These are phyloP conservation scores for Australoheros scitulus DNA, from an alignment of 2,113 vertebrate genomes.

Conservation along the genomic window DNA sequence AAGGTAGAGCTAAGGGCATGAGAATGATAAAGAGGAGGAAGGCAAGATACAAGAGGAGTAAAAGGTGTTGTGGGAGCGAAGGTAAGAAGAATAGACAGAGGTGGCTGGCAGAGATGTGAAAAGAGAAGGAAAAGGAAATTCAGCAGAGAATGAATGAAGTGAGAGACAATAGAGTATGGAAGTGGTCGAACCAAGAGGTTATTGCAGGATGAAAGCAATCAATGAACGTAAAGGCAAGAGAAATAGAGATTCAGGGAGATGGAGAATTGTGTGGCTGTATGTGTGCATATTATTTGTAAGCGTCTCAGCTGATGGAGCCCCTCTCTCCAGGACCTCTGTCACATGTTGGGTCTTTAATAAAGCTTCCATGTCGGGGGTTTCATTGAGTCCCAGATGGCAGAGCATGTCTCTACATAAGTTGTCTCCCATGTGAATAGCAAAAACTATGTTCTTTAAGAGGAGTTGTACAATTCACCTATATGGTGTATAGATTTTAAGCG, in stretches of 20 bases:
- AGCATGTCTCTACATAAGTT: slow-evolving; percentile 39
- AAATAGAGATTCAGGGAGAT: slow-evolving; percentile 22
- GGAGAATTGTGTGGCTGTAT: slow-evolving; percentile 27
- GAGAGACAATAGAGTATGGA: slow-evolving; percentile 48
- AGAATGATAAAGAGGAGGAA: slow-evolving; percentile 37
- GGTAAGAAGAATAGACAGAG: slow-evolving; percentile 31
- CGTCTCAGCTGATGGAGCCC: slow-evolving; percentile 28
- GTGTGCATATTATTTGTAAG: too few relatives aligned
- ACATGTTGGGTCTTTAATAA: slow-evolving; percentile 72
- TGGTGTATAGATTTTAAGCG: neutral
- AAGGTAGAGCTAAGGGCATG: slow-evolving; percentile 55
- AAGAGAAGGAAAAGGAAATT: slow-evolving; percentile 35
- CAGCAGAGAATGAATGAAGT: slow-evolving; percentile 37
- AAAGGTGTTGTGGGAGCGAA: slow-evolving; percentile 26
- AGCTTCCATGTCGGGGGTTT: slow-evolving; percentile 53
- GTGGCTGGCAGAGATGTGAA: slow-evolving; percentile 42
- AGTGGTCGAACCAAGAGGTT: slow-evolving; percentile 56
- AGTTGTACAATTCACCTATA: neutral
- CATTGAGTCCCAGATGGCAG: slow-evolving; percentile 37
- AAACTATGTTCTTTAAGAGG: slow-evolving; percentile 24
- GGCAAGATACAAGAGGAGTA: slow-evolving; percentile 18
- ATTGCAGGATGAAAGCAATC: slow-evolving; percentile 69
- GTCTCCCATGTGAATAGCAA: slow-evolving; percentile 31
- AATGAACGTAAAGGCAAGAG: slow-evolving; percentile 53
- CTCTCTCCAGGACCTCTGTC: slow-evolving; percentile 42